A percentile compares a stretch with the other conserved stretches of the same genome.
These are phyloP conservation scores for Caenorhabditis drosophilae DNA, from an alignment of 2,888 invertebrate genomes.

Conservation along the genomic window DNA sequence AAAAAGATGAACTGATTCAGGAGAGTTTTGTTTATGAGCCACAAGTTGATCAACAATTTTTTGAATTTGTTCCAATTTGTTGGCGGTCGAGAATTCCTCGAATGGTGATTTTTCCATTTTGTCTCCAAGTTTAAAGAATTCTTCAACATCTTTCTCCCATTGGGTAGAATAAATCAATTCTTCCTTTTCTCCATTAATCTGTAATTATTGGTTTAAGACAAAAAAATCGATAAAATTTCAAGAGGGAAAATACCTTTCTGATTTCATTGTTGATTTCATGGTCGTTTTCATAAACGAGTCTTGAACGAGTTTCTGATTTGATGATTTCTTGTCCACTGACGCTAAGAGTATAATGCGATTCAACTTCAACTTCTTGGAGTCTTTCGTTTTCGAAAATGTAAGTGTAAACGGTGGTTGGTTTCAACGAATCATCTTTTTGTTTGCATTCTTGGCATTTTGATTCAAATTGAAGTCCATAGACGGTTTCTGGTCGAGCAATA, in stretches of 20 bases:
- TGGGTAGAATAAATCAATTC: constrained; percentile 49
- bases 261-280: constrained; percentile 25
- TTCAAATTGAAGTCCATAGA: constrained; percentile 40
- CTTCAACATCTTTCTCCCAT: constrained; percentile 49
- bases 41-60: constrained; percentile 28
- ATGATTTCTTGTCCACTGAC: constrained; percentile 33
- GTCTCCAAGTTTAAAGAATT: constrained; percentile 60
- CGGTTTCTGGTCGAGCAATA: constrained; percentile 59
- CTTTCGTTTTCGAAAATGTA: constrained; percentile 36
- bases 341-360: constrained; percentile 37
- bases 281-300: constrained; percentile 27
- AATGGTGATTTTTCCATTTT: constrained; percentile 23
- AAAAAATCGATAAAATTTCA: background rate
- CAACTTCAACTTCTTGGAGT: constrained; percentile 28
- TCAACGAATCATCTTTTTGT: constrained; percentile 23
- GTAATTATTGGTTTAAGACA: background rate
- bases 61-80: constrained; percentile 35
- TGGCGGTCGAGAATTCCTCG: constrained; percentile 18
- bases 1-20: constrained; percentile 42
- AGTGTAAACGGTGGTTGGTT: constrained; percentile 41
- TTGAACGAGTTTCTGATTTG: constrained; percentile 33
- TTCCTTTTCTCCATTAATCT: constrained; percentile 40
- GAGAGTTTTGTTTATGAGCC: constrained; percentile 31
- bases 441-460: constrained; percentile 42
- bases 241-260: constrained; percentile 15